These are phyloP conservation scores for Dolichomitus sp. DNA, from an alignment of 2,888 invertebrate species.

Conservation along the genomic window DNA sequence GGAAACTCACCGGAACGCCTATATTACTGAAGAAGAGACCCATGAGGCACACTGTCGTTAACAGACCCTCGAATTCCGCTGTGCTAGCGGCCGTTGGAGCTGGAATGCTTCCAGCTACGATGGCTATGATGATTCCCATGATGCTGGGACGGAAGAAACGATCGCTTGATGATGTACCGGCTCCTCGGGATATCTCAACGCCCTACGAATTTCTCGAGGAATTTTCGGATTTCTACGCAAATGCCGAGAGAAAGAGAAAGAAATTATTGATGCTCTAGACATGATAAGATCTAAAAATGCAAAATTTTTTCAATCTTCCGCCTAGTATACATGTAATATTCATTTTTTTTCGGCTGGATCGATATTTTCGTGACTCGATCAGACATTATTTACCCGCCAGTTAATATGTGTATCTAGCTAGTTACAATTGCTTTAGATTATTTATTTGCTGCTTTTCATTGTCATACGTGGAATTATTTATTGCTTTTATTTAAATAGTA, in stretches of 20 bases:
- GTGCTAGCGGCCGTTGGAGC: slow-evolving; percentile 92
- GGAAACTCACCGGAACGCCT: slow-evolving; percentile 81
- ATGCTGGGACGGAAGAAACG: slow-evolving; percentile 89
- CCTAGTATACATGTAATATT: slow-evolving; percentile 6
- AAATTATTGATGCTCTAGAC: slow-evolving; percentile 1
- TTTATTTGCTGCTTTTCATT: slow-evolving; percentile 35
- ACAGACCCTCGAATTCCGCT: slow-evolving; percentile 88
- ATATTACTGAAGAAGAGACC: slow-evolving; percentile 76
- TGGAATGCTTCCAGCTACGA: slow-evolving; percentile 93
- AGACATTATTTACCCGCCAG: neutral
- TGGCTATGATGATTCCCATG: slow-evolving; percentile 94
- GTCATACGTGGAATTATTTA: slow-evolving; percentile 23
- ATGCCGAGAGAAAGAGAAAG: slow-evolving; percentile 4
- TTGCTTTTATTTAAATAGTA: slow-evolving; percentile 26
- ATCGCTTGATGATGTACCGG: slow-evolving; percentile 50
- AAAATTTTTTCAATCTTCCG: slow-evolving; percentile 10
- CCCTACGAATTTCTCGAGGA: slow-evolving; percentile 18
- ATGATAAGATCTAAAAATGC: neutral
- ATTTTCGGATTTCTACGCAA: slow-evolving; percentile 11
- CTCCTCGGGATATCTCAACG: neutral
- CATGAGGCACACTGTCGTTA: slow-evolving; percentile 82
- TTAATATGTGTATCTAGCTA: slow-evolving; percentile 24
- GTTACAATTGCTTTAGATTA: slow-evolving; percentile 55
- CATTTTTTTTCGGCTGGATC: neutral
- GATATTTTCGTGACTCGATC: neutral